Evolutionary conservation across 2,113 vertebrate species (phyloP).

Genomic region (Engystomops pustulosus): DNA sequence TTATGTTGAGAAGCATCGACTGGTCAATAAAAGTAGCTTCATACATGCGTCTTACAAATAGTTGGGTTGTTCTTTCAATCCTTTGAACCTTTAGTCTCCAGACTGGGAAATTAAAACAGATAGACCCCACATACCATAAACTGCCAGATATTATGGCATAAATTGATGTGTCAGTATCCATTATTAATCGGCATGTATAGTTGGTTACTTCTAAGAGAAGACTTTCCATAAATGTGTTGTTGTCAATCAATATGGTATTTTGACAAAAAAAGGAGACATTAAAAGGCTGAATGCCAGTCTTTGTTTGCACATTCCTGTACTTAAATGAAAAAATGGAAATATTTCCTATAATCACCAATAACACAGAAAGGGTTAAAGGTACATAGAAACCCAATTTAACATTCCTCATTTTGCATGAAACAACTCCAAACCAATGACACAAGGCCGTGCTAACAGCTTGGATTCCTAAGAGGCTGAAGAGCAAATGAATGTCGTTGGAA

Average conservation of each 20-base stretch:
- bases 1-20: conserved; percentile 61
- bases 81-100: conserved; percentile 78
- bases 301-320: not conserved
- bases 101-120: conserved; percentile 71
- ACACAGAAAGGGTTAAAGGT: conserved; percentile 71
- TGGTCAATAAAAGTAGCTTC: conserved; percentile 80
- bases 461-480: not conserved
- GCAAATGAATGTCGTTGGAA: not conserved
- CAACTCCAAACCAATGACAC: conserved; percentile 81
- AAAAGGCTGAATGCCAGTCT: not conserved
- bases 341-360: not conserved
- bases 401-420: conserved; percentile 79
- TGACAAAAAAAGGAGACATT: conserved; percentile 2
- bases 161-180: not conserved
- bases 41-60: conserved; percentile 79
- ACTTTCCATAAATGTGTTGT: not conserved
- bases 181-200: not conserved
- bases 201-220: not conserved
- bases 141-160: conserved; percentile 4
- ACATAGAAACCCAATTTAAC: conserved; percentile 75
- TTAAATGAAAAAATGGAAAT: not conserved
- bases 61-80: conserved; percentile 78
- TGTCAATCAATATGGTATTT: not conserved
- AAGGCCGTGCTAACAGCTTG: conserved; percentile 71
- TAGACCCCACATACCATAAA: not conserved